Evolutionary conservation across 1,140 invertebrate species (phyloP), one percentile per base, ranked within the genome.

Genomic region (Acromyrmex echinatior): DNA sequence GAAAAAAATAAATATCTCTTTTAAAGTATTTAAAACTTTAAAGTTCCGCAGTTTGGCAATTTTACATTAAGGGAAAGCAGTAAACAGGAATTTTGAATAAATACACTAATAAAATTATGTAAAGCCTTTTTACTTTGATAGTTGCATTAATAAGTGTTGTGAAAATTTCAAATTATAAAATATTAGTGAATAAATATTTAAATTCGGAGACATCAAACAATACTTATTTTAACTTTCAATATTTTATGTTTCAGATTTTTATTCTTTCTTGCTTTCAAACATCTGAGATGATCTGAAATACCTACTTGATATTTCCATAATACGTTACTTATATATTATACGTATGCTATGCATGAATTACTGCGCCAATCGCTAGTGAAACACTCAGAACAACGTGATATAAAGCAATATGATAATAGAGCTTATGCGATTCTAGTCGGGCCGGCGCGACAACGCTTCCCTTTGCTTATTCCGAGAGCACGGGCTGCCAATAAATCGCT

Each of bases 371-470:
- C 49, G 63, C 63, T 45, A 35, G n/a, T 63, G 87, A 39, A 63
- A 89, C 88, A 80, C 51, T 86, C 70, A 68, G 49, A 84, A 74
- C 76, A 79, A 73, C 62, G 78, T 65, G 28, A 88, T 76, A 58
- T 79, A 82, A 84, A 84, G 80, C 88, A 88, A 91, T 90, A 90
- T 86, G 90, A 77, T 88, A 90, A 91, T 91, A 62, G 79, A 88
- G 73, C 71, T 63, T 79, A 79, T 88, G 62, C 77, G 89, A 91
- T 90, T 82, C 90, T 91, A 56, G 87, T 90, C 88, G 80, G 71
- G 65, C 45, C 65, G 58, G 7, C 58, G 84, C 82, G 56, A 81
- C 78, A 76, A 90, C 87, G 89, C 70, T 74, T 76, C 89, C 81
- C 81, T 88, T 81, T 78, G 78, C 77, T 87, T 79, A 62, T 21